Evolutionary conservation across 2,888 invertebrate genomes (phyloP), one percentile per base, ranked within the genome.

Genomic region (Coelopa pilipes): DNA sequence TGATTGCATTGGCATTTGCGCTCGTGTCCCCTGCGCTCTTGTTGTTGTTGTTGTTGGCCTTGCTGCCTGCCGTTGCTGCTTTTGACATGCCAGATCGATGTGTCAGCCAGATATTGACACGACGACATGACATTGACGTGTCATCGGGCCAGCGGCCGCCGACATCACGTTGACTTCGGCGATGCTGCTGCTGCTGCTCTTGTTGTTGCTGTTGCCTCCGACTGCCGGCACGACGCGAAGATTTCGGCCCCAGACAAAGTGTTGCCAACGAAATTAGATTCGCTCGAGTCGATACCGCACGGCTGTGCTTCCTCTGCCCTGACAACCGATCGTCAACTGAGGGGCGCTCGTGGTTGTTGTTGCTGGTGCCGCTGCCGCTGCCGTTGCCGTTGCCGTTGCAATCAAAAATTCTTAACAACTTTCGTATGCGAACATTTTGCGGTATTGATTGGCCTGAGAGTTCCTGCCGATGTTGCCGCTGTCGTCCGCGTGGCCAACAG

Each of bases 61-160:
- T 80, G 76, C 76, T 78, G 77, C 76, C 72, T 78, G 76, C 72
- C 77, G 78, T 77, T 81, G 78, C 68, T 53, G 53, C 45, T 12
- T 47, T 67, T 69, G 69, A 73, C 68, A 73, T 74, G 72, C 74
- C 73, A 70, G 53, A 57, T 72, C 72, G 73, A 74, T 76, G 74
- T 70, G 74, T 74, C 73, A 72, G 63, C 50, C 60, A 47, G 74
- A 74, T 74, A 76, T 70, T 76, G 74, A 76, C 72, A 74, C 62
- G 60, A 66, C 57, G 47, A 21, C 63, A 24, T 74, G 74, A 55
- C 68, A 69, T 59, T 73, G 75, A 75, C 71, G 71, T 74, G 71
- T 74, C 75, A 63, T 59, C 55, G 55, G 45, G 53, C 45, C 34
- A 34, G 34, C 34, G 7, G 34, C 34, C 34, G 34, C 5, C 60